A percentile compares a stretch with the other conserved stretches of the same genome.
phyloP scores from a whole-genome alignment of 2,797 vertebrate genomes.

The Malurus splendens region DNA sequence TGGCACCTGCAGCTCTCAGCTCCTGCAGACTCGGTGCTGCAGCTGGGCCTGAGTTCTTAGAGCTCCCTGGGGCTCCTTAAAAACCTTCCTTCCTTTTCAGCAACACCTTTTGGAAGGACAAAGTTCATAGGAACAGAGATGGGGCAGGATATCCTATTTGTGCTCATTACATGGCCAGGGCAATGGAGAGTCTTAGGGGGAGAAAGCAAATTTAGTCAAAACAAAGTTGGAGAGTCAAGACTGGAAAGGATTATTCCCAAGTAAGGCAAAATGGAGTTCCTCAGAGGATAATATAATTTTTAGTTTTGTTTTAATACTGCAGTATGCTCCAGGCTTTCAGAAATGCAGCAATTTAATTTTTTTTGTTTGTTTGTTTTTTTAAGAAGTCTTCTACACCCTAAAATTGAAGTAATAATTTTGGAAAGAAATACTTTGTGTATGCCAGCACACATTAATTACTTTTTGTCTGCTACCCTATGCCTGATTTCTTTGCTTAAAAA shows the following conservation, averaged over 20 bases:
- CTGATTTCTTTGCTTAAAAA: not conserved
- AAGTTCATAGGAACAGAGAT: fast-evolving
- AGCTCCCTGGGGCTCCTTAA: not conserved
- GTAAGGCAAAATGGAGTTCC: not conserved
- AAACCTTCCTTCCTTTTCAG: not conserved
- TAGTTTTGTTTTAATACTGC: not conserved
- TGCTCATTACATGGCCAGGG: not conserved
- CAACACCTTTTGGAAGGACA: not conserved
- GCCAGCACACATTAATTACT: not conserved
- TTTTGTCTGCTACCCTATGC: not conserved
- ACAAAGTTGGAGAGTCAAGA: not conserved
- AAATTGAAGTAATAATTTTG: not conserved
- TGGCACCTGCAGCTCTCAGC: not conserved
- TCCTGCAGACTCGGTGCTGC: not conserved
- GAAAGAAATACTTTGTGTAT: not conserved
- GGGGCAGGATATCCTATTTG: fast-evolving
- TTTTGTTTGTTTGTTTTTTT: not conserved
- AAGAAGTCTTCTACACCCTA: not conserved
- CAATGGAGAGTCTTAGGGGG: not conserved
- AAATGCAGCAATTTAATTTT: not conserved
- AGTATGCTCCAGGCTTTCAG: not conserved
- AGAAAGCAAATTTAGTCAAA: not conserved
- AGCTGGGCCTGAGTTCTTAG: not conserved
- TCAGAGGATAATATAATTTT: not conserved
- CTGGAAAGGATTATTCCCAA: not conserved